phyloP scores from a whole-genome alignment of 1,140 invertebrate species.

The Battus philenor region DNA sequence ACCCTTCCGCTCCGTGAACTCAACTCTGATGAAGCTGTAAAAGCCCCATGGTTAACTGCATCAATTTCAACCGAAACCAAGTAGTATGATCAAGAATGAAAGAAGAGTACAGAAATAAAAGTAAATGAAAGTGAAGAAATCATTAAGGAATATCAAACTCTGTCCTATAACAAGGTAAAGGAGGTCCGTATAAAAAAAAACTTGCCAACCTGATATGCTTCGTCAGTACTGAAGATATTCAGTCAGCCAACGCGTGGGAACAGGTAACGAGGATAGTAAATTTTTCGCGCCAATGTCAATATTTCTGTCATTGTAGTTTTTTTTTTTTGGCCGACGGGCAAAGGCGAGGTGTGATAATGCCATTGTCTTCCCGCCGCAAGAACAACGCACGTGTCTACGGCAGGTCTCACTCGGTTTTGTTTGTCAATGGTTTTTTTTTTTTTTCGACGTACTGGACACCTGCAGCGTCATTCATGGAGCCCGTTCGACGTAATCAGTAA shows the following conservation, averaged over 20 bases:
- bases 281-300: constrained; percentile 34
- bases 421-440: constrained; percentile 38
- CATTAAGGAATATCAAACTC: no score
- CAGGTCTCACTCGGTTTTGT: constrained; percentile 45
- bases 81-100: no score
- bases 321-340: constrained; percentile 24
- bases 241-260: constrained; percentile 45
- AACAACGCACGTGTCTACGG: constrained; percentile 61
- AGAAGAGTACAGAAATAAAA: no score
- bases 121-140: no score
- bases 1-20: no score
- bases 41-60: no score
- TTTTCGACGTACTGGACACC: constrained; percentile 42
- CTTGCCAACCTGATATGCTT: no score
- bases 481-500: constrained; percentile 33
- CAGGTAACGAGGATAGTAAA: constrained; percentile 33
- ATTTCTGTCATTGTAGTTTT: constrained; percentile 35
- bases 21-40: no score
- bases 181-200: no score
- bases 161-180: no score
- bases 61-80: no score
- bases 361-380: constrained; percentile 54
- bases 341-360: constrained; percentile 28
- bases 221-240: no score
- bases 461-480: constrained; percentile 43